A percentile compares a stretch with the other conserved stretches of the same genome.
phyloP scores from a whole-genome alignment of 1,140 invertebrate species.

The Drosophila obscura region DNA sequence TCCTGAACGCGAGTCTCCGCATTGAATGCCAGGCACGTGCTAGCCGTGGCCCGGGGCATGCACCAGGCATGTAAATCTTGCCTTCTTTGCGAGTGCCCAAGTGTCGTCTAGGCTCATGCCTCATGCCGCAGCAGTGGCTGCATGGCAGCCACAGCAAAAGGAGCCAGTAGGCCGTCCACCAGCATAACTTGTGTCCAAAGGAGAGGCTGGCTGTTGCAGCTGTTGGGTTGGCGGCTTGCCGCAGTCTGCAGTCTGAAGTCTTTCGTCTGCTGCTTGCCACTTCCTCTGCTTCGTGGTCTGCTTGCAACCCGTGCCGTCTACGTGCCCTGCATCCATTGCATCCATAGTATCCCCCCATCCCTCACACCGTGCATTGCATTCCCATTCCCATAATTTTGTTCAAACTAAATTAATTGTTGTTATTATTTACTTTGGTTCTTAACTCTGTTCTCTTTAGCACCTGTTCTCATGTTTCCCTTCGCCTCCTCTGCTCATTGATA shows the following conservation, averaged over 20 bases:
- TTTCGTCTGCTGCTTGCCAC: constrained; percentile 48
- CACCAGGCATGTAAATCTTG: constrained; percentile 61
- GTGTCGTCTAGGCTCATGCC: constrained; percentile 38
- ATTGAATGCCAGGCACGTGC: constrained; percentile 61
- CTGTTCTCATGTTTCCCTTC: constrained; percentile 48
- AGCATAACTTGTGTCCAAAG: constrained; percentile 52
- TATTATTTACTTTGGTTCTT: constrained; percentile 59
- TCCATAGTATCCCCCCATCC: constrained; percentile 28
- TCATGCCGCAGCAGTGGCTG: constrained; percentile 20
- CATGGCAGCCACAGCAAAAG: background rate
- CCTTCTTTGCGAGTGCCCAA: constrained; percentile 44
- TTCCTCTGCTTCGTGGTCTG: constrained; percentile 70
- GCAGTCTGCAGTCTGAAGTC: constrained; percentile 47
- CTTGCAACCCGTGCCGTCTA: constrained; percentile 63
- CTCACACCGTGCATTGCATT: constrained; percentile 3
- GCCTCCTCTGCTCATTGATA: constrained; percentile 61
- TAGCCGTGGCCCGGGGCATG: constrained; percentile 39
- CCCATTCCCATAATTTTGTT: constrained; percentile 28
- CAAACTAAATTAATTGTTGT: constrained; percentile 76
- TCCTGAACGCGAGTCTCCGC: background rate
- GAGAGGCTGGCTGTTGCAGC: constrained; percentile 39
- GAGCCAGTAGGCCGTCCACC: constrained; percentile 32
- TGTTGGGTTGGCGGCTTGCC: constrained; percentile 70
- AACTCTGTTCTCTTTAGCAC: constrained; percentile 33
- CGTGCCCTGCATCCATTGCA: constrained; percentile 26